These are phyloP conservation scores for Sepiola atlantica DNA, from an alignment of 2,888 invertebrate species.

Conservation along the genomic window DNA sequence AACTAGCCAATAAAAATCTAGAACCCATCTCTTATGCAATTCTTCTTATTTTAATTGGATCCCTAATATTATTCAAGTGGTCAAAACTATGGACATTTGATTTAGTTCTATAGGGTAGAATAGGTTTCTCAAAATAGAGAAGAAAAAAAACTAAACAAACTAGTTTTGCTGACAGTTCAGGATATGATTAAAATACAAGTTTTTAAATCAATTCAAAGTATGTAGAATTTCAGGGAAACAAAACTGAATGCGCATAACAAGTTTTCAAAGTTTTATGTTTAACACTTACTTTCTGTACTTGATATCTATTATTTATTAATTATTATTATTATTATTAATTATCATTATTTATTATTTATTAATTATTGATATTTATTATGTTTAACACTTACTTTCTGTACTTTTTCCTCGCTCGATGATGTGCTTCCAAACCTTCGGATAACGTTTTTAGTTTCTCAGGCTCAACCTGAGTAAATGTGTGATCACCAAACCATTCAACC, in stretches of 20 bases:
- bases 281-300: conserved; percentile 89
- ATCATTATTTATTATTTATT: no score
- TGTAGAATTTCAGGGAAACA: neutral
- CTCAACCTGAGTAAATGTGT: conserved; percentile 82
- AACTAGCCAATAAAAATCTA: no score
- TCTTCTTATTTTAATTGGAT: no score
- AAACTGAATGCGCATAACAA: neutral
- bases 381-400: conserved; percentile 87
- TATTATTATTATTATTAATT: no score
- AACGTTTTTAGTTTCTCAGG: conserved; percentile 85
- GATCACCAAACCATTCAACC: conserved; percentile 83
- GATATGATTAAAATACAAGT: neutral
- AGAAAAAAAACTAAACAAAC: no score
- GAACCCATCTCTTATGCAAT: no score
- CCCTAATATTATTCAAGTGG: no score
- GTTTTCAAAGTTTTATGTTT: neutral
- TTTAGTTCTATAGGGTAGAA: no score
- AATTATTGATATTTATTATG: no score
- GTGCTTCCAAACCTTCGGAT: conserved; percentile 90
- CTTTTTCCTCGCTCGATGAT: conserved; percentile 90
- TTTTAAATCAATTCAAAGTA: neutral
- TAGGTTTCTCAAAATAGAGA: no score
- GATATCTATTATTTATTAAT: no score
- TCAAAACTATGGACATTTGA: no score
- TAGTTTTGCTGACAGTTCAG: neutral